Conservation (phyloP, 2,113 vertebrate genomes). For the Sapayoa aenigma region DNA sequence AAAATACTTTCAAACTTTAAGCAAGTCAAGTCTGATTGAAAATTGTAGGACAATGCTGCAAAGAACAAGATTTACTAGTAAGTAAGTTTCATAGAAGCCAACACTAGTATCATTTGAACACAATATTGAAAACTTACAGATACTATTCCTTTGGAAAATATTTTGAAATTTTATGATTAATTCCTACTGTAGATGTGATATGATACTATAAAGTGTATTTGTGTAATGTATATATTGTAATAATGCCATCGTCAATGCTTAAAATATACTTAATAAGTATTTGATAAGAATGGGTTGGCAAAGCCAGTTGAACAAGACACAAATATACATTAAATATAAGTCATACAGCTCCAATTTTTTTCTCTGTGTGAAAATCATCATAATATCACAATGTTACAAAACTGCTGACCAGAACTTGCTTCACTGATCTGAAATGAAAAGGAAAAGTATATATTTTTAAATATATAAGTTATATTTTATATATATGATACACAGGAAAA, state of each 20-base stretch:
- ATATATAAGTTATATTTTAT: background rate
- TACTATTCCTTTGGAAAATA: background rate
- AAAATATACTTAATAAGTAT: background rate
- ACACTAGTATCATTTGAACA: background rate
- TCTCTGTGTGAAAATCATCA: background rate
- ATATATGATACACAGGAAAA: background rate
- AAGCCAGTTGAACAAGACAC: background rate
- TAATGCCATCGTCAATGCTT: background rate
- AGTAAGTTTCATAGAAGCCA: background rate
- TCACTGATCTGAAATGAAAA: background rate
- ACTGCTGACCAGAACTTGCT: background rate
- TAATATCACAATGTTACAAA: background rate
- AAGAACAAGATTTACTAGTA: background rate
- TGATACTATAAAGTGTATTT: background rate
- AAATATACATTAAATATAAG: fast-evolving
- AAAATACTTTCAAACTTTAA: background rate
- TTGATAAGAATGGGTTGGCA: background rate
- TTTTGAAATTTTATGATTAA: background rate
- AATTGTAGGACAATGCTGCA: background rate
- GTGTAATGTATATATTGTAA: background rate
- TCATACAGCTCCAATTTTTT: background rate
- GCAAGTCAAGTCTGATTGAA: background rate
- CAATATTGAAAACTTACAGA: background rate
- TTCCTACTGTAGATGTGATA: background rate
- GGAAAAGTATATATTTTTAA: background rate